Conservation (phyloP, 1,140 invertebrate genomes). For the Atopsyche davidsoni region DNA sequence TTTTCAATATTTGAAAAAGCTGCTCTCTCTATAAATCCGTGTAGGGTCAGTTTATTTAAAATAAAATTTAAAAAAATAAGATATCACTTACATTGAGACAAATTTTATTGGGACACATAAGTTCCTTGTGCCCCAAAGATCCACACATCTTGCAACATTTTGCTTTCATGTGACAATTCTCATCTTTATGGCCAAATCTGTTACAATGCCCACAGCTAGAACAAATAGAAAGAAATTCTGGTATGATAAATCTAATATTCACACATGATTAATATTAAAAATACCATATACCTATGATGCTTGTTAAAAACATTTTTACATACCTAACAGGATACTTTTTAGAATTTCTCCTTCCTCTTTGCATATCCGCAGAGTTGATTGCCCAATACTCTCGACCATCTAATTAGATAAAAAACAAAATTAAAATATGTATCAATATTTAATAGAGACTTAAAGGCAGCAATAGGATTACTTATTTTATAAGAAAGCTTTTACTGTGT, state of each 20-base stretch:
- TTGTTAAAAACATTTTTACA: neutral
- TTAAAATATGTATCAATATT: neutral
- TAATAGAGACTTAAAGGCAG: neutral
- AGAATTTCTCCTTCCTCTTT: constrained; percentile 5
- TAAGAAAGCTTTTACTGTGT: neutral
- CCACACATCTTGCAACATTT: constrained; percentile 26
- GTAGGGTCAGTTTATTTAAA: neutral
- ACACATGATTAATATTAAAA: neutral
- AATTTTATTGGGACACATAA: constrained; percentile 23
- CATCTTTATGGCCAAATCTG: constrained; percentile 21
- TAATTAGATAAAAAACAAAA: neutral
- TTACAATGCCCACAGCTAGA: constrained; percentile 23
- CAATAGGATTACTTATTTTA: neutral
- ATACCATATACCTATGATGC: no score
- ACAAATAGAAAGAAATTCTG: constrained; percentile 7
- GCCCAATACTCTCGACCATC: constrained; percentile 17
- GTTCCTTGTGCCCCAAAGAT: constrained; percentile 14
- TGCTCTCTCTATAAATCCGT: no score
- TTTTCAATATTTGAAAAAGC: no score
- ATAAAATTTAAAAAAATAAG: neutral
- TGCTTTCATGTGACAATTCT: constrained; percentile 17
- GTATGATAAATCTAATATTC: neutral
- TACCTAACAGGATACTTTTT: constrained; percentile 10
- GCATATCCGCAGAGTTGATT: constrained; percentile 17
- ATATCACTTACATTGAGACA: constrained; percentile 24